Base-by-base conservation (phyloP, 1,140 invertebrate genomes). In the Marisa cornuarietis region DNA sequence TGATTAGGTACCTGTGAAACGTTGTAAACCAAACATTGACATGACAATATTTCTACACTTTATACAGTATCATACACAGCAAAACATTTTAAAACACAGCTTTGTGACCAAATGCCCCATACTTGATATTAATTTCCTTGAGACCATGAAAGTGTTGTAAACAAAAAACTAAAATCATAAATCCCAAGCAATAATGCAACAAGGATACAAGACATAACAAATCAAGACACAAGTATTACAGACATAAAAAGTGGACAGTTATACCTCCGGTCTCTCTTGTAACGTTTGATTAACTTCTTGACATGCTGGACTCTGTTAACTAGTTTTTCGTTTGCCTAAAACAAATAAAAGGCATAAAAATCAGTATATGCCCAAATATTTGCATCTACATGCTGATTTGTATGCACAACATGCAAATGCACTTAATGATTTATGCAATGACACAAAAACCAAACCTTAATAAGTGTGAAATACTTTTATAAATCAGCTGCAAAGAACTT, bases 241-340 rank as follows among this genome's bases (percentile, higher is more conserved):
- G 49, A 3, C 66, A 73, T 42, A 24, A 10, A 26, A 51, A 22
- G 52, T 42, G 13, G 71, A 20, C 54, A 52, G 58, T 81, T 76
- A 62, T 83, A 89, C 87, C 87, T 86, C 83, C 85, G 86, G 80
- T 90, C 88, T 81, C 88, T 85, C 74, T 89, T 89, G 72, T 85
- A 87, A 78, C 83, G 81, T 65, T 89, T 89, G 20, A 88, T 85
- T 49, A 89, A 74, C 79, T 87, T 89, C 79, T 89, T 88, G 18
- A 88, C 88, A 86, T 89, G 87, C 26, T 90, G 87, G 52, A 90
- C 84, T 71, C 89, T 83, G 76, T 90, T 89, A 0, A 90, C 87
- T 49, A 90, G 74, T 76, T 87, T 89, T 79, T 90, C 89, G 84
- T 90, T 90, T 24, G 86, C 84, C 89, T 90, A 81, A 58, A 88